A percentile compares a stretch with the other conserved stretches of the same genome.
Conservation (phyloP, 2,797 vertebrate species). For the Graptemys geographica region DNA sequence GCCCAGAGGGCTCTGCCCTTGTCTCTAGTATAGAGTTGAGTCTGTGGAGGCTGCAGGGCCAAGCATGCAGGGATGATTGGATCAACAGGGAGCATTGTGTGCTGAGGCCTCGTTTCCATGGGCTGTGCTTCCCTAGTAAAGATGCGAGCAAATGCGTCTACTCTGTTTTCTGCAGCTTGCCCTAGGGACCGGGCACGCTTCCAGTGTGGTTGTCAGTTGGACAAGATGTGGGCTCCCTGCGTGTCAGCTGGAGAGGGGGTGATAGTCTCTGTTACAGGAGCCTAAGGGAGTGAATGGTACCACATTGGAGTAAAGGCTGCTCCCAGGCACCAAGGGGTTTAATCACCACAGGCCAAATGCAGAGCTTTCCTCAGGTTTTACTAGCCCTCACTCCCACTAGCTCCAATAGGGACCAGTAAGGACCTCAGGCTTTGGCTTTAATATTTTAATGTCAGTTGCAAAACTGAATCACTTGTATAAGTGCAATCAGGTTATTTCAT, state of each 20-base stretch:
- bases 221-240: not conserved
- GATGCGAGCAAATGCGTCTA: not conserved
- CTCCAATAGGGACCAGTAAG: not conserved
- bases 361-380: not conserved
- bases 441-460: not conserved
- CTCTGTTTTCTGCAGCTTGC: not conserved
- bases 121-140: not conserved
- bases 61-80: not conserved
- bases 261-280: not conserved
- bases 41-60: not conserved
- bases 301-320: too few relatives aligned
- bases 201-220: not conserved
- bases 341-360: not conserved
- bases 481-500: not conserved
- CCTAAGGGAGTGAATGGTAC: not conserved
- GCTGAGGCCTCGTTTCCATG: not conserved
- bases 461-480: not conserved
- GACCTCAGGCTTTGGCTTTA: not conserved
- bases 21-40: not conserved
- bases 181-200: not conserved
- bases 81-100: not conserved
- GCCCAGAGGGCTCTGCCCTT: not conserved
- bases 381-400: not conserved
- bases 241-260: not conserved
- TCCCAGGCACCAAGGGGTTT: not conserved